Base-by-base conservation (phyloP, 2,888 invertebrate species). In the Macropis europaea region DNA sequence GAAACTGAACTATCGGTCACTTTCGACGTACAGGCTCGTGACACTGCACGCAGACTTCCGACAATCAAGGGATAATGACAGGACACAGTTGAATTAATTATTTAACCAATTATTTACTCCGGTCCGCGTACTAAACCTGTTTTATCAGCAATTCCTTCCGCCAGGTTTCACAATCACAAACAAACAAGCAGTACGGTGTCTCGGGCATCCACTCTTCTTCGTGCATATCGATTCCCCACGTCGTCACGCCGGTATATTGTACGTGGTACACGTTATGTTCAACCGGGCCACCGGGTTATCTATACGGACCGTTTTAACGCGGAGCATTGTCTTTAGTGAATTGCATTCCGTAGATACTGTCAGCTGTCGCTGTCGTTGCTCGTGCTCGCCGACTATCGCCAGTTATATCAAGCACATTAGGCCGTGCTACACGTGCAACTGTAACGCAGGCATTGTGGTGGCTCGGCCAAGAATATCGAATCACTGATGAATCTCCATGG, bases 301-400 rank as follows among this genome's bases (percentile, higher is more conserved):
- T 75, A 60, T 74, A 71, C 77, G 79, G 73, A 73, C 66, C 74
- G 74, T 81, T 81, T 77, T 77, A 77, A 82, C 76, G 76, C 62
- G 62, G 24, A 59, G 78, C 76, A 82, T 82, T 82, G 78, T 83
- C 79, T 79, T 76, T 63, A 28, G 62, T 53, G 80, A 76, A 76
- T 84, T 79, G 73, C 72, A 79, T 79, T 73, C 77, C 71, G 62
- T 40, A 76, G 73, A 79, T 74, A 81, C 61, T 64, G 76, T 57
- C 70, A 40, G 80, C 47, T 66, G 62, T 32, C 66, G 54, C 48
- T 57, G 79, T 66, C 79, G 63, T 50, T 48, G 66, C 60, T 66
- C 30, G 50, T 48, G 59, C 53, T 17, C 13, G 50, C 22, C 17
- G 47, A 48, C 62, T 73, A 54, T 75, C 70, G 75, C 52, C n/a